Conservation (phyloP, 2,797 vertebrate species). For the Myotis myotis region DNA sequence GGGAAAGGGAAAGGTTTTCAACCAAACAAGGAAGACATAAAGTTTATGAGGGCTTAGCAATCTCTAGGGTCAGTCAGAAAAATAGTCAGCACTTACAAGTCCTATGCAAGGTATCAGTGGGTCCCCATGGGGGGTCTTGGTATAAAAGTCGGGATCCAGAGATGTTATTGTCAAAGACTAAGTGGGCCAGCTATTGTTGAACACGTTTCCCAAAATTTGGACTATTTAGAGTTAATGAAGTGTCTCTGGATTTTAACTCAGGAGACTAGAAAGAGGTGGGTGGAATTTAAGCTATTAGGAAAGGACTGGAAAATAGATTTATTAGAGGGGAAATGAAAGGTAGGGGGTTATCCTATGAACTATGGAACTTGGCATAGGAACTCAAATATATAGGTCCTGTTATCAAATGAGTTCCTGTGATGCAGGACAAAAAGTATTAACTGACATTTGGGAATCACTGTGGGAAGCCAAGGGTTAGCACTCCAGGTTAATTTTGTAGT, state of each 20-base stretch:
- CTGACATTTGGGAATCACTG: neutral
- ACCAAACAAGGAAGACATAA: neutral
- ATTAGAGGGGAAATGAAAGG: neutral
- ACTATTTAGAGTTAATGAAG: conserved; percentile 8
- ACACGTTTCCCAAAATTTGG: neutral
- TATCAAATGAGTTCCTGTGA: conserved; percentile 2
- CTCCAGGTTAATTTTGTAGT: neutral
- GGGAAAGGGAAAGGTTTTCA: neutral
- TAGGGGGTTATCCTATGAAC: neutral
- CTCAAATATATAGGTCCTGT: neutral
- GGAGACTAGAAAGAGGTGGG: neutral
- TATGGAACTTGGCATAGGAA: neutral
- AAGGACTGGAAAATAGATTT: conserved; percentile 10
- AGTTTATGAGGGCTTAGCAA: neutral
- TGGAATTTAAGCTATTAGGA: neutral
- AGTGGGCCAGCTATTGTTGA: neutral
- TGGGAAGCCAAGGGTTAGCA: neutral
- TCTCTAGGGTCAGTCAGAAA: neutral
- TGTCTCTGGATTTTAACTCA: conserved; percentile 11
- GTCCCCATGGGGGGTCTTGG: neutral
- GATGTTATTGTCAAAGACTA: neutral
- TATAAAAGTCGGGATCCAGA: neutral
- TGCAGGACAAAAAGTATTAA: conserved; percentile 4
- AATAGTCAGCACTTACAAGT: neutral
- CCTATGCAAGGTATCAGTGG: neutral